These are phyloP conservation scores for Seriola aureovittata DNA, from an alignment of 2,113 vertebrate genomes.

Conservation along the genomic window DNA sequence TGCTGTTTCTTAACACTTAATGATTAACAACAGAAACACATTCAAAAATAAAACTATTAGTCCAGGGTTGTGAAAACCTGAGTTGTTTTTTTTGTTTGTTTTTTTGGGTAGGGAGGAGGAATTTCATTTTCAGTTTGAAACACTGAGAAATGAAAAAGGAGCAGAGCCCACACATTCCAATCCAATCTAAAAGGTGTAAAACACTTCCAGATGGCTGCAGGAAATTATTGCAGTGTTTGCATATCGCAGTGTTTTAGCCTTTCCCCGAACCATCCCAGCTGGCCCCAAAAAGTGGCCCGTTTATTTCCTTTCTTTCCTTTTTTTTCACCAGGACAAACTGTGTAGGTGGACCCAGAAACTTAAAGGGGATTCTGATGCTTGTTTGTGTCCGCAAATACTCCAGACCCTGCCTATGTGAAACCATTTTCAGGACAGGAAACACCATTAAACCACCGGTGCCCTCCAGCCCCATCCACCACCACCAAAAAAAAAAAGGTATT, in stretches of 20 bases:
- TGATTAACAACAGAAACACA: conserved; percentile 50
- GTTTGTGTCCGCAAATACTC: conserved; percentile 53
- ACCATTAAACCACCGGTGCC: conserved; percentile 67
- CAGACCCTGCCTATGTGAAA: conserved; percentile 20
- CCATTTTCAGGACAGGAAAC: conserved; percentile 74
- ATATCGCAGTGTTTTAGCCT: conserved; percentile 67
- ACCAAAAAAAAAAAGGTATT: conserved; percentile 54
- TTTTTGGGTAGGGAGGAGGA: conserved; percentile 8
- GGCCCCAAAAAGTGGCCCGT: conserved; percentile 59
- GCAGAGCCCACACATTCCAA: conserved; percentile 79
- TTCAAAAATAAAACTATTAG: conserved; percentile 54
- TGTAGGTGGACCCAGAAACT: conserved; percentile 43
- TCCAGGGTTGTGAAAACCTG: conserved; percentile 23
- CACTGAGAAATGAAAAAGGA: conserved; percentile 71
- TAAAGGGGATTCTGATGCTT: conserved; percentile 46
- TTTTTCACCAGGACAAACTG: conserved; percentile 42
- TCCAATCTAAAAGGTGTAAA: conserved; percentile 84
- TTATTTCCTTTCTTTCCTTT: conserved; percentile 51
- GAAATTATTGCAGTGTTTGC: conserved; percentile 79
- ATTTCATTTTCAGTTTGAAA: conserved; percentile 68
- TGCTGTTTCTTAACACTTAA: conserved; percentile 60
- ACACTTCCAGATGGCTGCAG: conserved; percentile 84
- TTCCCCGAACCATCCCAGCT: conserved; percentile 55
- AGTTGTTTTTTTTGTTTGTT: conserved; percentile 5
- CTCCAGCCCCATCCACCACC: conserved; percentile 34